Base-by-base conservation (phyloP, 2,888 invertebrate species). In the Andrena haemorrhoa region DNA sequence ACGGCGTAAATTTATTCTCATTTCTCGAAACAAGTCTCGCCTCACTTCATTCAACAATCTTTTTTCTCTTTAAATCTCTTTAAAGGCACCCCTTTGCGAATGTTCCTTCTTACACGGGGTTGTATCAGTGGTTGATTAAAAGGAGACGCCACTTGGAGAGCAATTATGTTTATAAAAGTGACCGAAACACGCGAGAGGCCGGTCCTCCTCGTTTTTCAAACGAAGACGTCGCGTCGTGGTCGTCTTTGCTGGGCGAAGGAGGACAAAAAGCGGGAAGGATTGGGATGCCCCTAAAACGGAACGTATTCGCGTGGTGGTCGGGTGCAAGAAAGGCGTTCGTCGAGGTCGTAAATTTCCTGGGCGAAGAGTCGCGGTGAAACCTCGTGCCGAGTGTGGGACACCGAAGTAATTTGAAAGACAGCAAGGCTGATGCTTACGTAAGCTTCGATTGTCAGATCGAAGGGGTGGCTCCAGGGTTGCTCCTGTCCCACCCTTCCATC, bases 341-440 rank as follows among this genome's bases (percentile, higher is more conserved):
- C 69, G 68, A 82, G 70, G 60, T 79, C 82, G 80, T 84, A 88
- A 88, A 86, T 88, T 86, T 76, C 33, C 56, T 29, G 51, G 35
- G 68, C 53, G 71, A 75, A 74, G 77, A 83, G 70, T 81, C 73
- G 58, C 69, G 71, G 16, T 61, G 77, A 76, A 78, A 74, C 23
- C 76, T 76, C 66, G 75, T 49, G 77, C 60, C 74, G 75, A 74
- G 61, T 70, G 56, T 71, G 73, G 75, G 63, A 86, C 85, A 79
- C 71, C 79, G 75, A 79, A 83, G 85, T 84, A 87, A 88, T 88
- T 88, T 83, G 79, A 87, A 83, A 86, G 81, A 82, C 83, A 83
- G 82, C 74, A 31, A 70, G 85, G 82, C 74, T 84, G 79, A 83
- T 84, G 83, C 83, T 88, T 83, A 86, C 82, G 84, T 77, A 86